Evolutionary conservation across 2,113 vertebrate genomes (phyloP), one percentile per base, ranked within the genome.

Genomic region (Tretioscincus oriximinensis): DNA sequence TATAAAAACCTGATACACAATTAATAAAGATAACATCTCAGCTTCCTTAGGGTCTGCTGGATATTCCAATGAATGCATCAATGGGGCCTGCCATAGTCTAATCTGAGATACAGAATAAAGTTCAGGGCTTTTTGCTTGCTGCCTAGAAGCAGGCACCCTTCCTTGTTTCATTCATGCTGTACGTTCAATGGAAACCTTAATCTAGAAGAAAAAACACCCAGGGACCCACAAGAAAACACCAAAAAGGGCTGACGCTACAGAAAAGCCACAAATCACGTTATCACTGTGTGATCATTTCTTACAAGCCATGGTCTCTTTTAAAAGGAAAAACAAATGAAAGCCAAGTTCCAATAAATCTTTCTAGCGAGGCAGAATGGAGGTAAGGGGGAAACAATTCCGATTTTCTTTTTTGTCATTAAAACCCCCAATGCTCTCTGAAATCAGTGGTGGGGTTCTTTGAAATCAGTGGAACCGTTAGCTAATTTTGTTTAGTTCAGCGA

Each of bases 251-350:
- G 73, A 22, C 12, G 73, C 73, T 72, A 58, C 28, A 35, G 51
- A 66, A 72, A 58, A 58, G 58, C 74, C 69, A 60, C 61, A 47
- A 41, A 76, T 28, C 73, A 26, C 10, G 89, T 96, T 97, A 97
- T 97, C 96, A 97, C 96, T 96, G 95, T 97, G 97, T 97, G 96
- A 97, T 97, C 96, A 95, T 96, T 95, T 95, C 92, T 41, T 92
- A 96, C 2, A 41, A 61, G 58, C 80, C 73, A 76, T 29, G 51
- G 54, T 31, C 65, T 76, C 60, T 76, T 60, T 1, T 35, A 24
- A 54, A 77, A 45, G 6, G 26, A 26, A 76, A n/a, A 3, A 41
- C 35, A 24, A 58, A 79, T 45, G 16, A 29, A 22, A 20, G n/a
- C 73, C 14, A 9, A 76, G 12, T 47, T 26, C 72, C 47, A 65